phyloP scores from a whole-genome alignment of 2,888 invertebrate genomes.

The Calephelis perditalis region DNA sequence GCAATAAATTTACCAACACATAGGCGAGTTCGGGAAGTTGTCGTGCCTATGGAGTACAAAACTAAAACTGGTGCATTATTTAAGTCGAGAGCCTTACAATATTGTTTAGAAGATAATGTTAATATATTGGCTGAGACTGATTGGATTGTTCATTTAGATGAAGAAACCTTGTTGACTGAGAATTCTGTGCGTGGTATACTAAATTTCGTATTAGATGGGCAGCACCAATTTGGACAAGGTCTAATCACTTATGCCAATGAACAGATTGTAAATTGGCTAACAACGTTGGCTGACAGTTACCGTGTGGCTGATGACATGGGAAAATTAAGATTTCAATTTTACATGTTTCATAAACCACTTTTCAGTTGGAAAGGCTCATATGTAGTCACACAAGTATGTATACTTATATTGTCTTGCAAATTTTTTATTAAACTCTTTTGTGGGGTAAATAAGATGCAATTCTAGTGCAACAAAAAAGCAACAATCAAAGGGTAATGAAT shows the following conservation, averaged over 20 bases:
- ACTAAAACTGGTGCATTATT: constrained; percentile 95
- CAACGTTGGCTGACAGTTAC: constrained; percentile 96
- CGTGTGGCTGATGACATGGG: constrained; percentile 99
- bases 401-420: neutral
- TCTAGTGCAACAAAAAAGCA: too few relatives aligned
- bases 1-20: constrained; percentile 86
- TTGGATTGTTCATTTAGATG: constrained; percentile 98
- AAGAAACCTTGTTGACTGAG: constrained; percentile 95
- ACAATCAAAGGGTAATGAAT: too few relatives aligned
- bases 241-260: constrained; percentile 97
- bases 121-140: constrained; percentile 91
- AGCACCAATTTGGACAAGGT: constrained; percentile 97
- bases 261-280: constrained; percentile 97
- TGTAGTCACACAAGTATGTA: constrained; percentile 93
- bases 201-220: constrained; percentile 96
- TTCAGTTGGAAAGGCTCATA: constrained; percentile 99
- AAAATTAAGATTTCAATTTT: constrained; percentile 94
- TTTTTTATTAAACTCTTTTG: neutral
- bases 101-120: constrained; percentile 94
- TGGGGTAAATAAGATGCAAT: too few relatives aligned
- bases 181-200: constrained; percentile 93
- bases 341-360: constrained; percentile 94
- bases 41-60: constrained; percentile 91
- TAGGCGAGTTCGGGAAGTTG: constrained; percentile 89
- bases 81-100: constrained; percentile 96